Conservation (phyloP, 2,113 vertebrate species). For the Tylochromis polylepis region DNA sequence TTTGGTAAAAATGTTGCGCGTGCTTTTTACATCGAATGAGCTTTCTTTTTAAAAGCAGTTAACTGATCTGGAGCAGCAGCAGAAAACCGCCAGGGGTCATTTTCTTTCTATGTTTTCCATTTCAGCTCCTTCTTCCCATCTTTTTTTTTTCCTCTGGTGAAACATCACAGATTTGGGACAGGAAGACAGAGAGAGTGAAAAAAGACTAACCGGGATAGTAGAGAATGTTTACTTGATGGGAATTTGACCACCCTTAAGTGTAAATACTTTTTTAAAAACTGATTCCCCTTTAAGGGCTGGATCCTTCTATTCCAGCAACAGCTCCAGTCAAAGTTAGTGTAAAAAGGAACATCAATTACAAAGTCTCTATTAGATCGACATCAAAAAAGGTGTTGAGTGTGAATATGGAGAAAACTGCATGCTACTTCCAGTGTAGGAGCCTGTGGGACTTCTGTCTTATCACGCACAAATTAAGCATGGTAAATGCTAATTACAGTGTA, state of each 20-base stretch:
- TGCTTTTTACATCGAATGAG: background rate
- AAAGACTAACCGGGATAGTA: background rate
- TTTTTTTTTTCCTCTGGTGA: background rate
- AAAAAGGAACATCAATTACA: background rate
- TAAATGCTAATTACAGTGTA: conserved; percentile 45
- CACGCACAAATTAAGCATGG: conserved; percentile 25
- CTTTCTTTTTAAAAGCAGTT: conserved; percentile 12
- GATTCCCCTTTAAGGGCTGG: background rate
- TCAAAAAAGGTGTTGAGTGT: background rate
- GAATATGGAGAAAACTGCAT: background rate
- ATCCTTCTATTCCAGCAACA: background rate
- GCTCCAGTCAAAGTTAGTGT: background rate
- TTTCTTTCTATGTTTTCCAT: conserved; percentile 25
- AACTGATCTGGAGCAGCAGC: conserved; percentile 22
- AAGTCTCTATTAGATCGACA: background rate
- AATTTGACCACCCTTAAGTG: background rate
- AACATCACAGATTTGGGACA: background rate
- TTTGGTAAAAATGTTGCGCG: background rate
- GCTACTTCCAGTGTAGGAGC: background rate
- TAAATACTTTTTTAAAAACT: accelerated
- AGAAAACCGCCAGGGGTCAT: conserved; percentile 21
- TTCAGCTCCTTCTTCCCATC: background rate
- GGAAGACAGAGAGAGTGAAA: background rate
- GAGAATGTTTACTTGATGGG: conserved; percentile 11
- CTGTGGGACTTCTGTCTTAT: conserved; percentile 8